Base-by-base conservation (phyloP, 2,113 vertebrate genomes). In the Capreolus pygargus region DNA sequence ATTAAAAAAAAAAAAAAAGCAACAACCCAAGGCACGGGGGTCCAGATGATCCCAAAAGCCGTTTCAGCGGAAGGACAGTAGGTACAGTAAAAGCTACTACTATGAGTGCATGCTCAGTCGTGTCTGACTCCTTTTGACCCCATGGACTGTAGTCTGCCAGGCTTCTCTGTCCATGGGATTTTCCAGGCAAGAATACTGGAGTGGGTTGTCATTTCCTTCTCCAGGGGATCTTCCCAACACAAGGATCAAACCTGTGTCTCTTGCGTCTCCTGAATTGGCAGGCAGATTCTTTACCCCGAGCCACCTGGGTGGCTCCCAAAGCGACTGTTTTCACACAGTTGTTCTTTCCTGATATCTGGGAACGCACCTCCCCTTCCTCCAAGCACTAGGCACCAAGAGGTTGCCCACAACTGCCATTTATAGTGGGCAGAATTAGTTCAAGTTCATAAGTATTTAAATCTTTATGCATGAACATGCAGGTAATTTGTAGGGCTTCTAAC, bases 381-480 rank as follows among this genome's bases (percentile, higher is more conserved):
- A 93, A 70, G 85, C 14, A 89, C n/a, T 17, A n/a, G 25, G 52
- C 78, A 95, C 39, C 19, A 89, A 54, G 87, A 76, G 57, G 27
- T 28, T 39, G 52, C 36, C 47, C n/a, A 3, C 7, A n/a, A 81
- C 13, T 58, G 54, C 27, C 88, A 78, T 12, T 36, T 85, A 30
- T 82, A 57, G 55, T 89, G 36, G 25, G 54, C n/a, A 89, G 90
- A 58, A 36, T 88, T 30, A 15, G 30, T n/a, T 74, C 85, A 93
- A 70, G 60, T 70, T 25, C 33, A 0, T 81, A 74, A 47, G 21
- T 55, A 45, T 39, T 87, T 55, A 86, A 25, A 79, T 52, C 36
- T 83, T 84, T 79, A 58, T 33, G 87, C 3, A 33, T 9, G 27
- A 57, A 55, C 28, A 60, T 30, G 45, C 1, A 79, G 61, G 54